Evolutionary conservation across 2,113 vertebrate genomes (phyloP).

Genomic region (Colossoma macropomum): DNA sequence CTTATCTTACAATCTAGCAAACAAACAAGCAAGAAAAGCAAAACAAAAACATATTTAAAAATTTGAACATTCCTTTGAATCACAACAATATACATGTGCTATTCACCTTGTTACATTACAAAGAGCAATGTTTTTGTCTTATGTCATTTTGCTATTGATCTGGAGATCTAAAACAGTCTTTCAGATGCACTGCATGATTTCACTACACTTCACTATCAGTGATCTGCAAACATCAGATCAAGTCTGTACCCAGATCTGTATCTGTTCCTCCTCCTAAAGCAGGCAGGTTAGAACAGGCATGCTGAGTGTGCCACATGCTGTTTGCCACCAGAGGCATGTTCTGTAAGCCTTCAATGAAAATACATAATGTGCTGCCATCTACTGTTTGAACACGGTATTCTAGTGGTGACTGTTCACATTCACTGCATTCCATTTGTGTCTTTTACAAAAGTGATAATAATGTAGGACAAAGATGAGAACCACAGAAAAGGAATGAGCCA

Average conservation of each 20-base stretch:
- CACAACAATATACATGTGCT: too few species aligned
- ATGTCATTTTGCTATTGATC: neutral
- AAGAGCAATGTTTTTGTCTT: neutral
- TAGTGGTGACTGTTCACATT: neutral
- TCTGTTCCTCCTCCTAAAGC: neutral
- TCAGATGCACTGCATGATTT: neutral
- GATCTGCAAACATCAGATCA: neutral
- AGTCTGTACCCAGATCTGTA: neutral
- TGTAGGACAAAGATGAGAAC: neutral
- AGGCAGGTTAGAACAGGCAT: neutral
- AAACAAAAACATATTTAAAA: too few species aligned
- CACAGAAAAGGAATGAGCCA: neutral
- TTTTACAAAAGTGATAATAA: neutral
- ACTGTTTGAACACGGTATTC: constrained; percentile 16
- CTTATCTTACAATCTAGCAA: neutral
- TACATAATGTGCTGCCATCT: constrained; percentile 46
- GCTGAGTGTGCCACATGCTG: neutral
- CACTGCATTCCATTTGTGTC: neutral
- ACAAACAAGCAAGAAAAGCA: too few species aligned
- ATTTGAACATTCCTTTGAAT: too few species aligned
- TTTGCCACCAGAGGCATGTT: neutral
- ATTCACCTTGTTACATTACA: too few species aligned
- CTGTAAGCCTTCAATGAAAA: neutral
- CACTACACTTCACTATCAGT: neutral
- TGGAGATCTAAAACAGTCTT: neutral